Evolutionary conservation across 2,888 invertebrate genomes (phyloP), one percentile per base, ranked within the genome.

Genomic region (Zygothrica quintamaculata): DNA sequence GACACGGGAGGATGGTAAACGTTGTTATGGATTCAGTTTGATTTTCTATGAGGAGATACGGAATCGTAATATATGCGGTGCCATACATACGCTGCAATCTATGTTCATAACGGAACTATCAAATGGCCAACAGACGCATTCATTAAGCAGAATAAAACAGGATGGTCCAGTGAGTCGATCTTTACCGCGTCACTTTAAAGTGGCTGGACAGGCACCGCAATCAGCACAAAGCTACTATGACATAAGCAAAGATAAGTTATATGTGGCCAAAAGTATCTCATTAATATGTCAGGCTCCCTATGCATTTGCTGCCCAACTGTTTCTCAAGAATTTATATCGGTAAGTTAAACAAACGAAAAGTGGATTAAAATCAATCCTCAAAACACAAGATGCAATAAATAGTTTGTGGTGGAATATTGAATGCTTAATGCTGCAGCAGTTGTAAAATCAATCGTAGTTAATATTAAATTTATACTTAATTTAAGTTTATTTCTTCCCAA

Each of bases 31-130:
- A 62, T 98, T 97, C 88, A 97, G 97, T 88, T 94, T 98, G 77
- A 95, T 98, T 12, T 99, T 99, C 91, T 99, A 96, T 92, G 99
- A 99, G 92, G 97, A 98, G 92, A 97, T 99, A 74, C 94, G 95
- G 57, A 97, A 98, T 91, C 93, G 95, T 48, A 96, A 97, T 90
- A 98, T 99, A 79, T 97, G 98, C 90, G 95, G 95, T 86, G 98
- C 98, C 48, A 98, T 99, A 95, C 97, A 98, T 90, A 97, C 97
- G 31, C 93, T 82, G 68, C 91, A 96, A 94, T 95, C 96, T 74
- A 97, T 97, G 97, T 96, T 96, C 89, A 95, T 97, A 75, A 96
- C 96, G 34, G 97, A 97, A 90, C 92, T 97, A 44, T 97, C 97
- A 40, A 96, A 96, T 90, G 95, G 96, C 12, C 95, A 95, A 87